Percentiles rank a stretch among this genome's conserved stretches.
Evolutionary conservation across 1,140 invertebrate genomes (phyloP).

Genomic region (Musca domestica): DNA sequence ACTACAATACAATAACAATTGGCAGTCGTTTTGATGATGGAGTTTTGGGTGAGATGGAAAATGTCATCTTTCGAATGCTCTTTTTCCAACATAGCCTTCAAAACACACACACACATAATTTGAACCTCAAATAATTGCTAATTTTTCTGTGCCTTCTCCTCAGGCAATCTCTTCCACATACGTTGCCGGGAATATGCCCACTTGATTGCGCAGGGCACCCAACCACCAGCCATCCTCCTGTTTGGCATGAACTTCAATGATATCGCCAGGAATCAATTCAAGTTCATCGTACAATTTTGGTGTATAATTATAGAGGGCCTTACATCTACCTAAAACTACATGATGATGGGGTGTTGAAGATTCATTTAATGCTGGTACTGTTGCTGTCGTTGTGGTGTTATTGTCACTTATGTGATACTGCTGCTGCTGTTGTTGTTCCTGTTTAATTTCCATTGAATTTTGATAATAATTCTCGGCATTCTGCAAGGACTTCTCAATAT

Average conservation of each 20-base stretch:
- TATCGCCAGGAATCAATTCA: slow-evolving; percentile 77
- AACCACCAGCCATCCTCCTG: slow-evolving; percentile 95
- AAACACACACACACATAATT: too few species aligned
- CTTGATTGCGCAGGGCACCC: slow-evolving; percentile 78
- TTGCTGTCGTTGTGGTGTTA: slow-evolving; percentile 21
- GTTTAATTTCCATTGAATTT: slow-evolving; percentile 53
- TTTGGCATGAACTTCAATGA: slow-evolving; percentile 85
- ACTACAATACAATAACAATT: too few species aligned
- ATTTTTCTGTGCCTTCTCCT: slow-evolving; percentile 34
- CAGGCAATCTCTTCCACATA: slow-evolving; percentile 73
- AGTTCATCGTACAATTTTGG: slow-evolving; percentile 88
- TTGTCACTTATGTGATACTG: slow-evolving; percentile 40
- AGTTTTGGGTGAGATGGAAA: too few species aligned
- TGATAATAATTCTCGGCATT: slow-evolving; percentile 28
- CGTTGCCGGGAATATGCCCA: slow-evolving; percentile 90
- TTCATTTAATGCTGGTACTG: slow-evolving; percentile 21
- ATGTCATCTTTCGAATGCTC: too few species aligned
- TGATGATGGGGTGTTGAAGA: slow-evolving; percentile 34
- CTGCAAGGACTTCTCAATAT: slow-evolving; percentile 19
- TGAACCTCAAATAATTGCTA: too few species aligned
- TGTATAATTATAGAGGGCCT: slow-evolving; percentile 83
- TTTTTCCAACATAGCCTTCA: too few species aligned
- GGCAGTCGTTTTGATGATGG: too few species aligned
- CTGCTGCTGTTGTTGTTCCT: slow-evolving; percentile 1
- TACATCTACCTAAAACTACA: slow-evolving; percentile 66